Base-by-base conservation (phyloP, 2,888 invertebrate genomes). In the Lepidochrysops patricia region DNA sequence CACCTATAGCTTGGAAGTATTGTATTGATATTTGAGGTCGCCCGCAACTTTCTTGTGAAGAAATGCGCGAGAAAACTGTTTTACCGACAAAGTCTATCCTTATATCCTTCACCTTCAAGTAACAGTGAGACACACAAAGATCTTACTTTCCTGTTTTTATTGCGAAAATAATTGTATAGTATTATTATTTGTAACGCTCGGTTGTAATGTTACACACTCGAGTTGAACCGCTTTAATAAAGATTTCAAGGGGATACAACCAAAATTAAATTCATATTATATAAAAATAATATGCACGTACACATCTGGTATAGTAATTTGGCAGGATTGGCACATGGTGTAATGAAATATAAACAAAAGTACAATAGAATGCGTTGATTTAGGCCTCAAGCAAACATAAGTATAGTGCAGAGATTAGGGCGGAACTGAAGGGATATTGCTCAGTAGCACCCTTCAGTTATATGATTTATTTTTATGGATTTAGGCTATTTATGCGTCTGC, bases 311-410 rank as follows among this genome's bases (percentile, higher is more conserved):
- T 29, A 15, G 19, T 29, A 52, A 29, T 54, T 29, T 19, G 29
- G 62, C 68, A 66, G 67, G 68, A 63, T 58, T 58, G 66, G 60
- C 70, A 69, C 67, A 69, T 68, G 69, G 66, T 61, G 64, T 70
- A 70, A 70, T 70, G 70, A 68, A 70, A 70, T 68, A 65, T 66
- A 69, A 69, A 70, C 69, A 70, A 60, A 66, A 68, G 56, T 58
- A 62, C 60, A 66, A 64, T 64, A 57, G 54, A 60, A 57, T 34
- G 32, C 29, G 69, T 70, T 70, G 67, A 62, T 69, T 70, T 69
- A 67, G 69, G 69, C 62, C 62, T 52, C 63, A 61, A 62, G 61
- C 64, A 68, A 69, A 71, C 68, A 60, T 64, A 60, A 59, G 23
- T 59, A 27, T 35, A 54, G 35, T 54, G 37, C 15, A 54, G 25